These are phyloP conservation scores for Crotalus horridus DNA, from an alignment of 2,113 vertebrate species.

Conservation along the genomic window DNA sequence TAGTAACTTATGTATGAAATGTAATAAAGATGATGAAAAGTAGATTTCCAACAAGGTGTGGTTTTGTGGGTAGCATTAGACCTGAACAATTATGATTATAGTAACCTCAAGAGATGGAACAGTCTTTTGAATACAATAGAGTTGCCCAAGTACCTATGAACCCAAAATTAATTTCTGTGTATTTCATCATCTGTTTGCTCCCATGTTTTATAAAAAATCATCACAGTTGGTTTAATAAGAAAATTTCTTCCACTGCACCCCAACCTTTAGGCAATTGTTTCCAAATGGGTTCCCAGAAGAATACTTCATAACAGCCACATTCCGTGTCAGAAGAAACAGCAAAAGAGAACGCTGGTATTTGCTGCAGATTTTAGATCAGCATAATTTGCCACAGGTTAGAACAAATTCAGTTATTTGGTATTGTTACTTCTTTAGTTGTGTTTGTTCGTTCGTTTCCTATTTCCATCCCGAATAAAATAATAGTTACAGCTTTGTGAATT, in stretches of 20 bases:
- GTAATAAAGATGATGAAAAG: neutral
- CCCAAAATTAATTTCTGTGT: neutral
- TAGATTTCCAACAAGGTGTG: neutral
- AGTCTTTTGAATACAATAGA: neutral
- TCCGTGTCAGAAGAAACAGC: slow-evolving; percentile 86
- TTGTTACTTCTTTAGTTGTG: neutral
- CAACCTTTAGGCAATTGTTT: slow-evolving; percentile 78
- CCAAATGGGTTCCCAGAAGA: slow-evolving; percentile 85
- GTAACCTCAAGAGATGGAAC: neutral
- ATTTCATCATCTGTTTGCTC: slow-evolving; percentile 13
- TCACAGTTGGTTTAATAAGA: slow-evolving; percentile 1
- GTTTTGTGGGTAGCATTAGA: neutral
- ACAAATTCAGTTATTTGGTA: neutral
- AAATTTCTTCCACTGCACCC: neutral
- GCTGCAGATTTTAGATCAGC: slow-evolving; percentile 86
- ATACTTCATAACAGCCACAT: slow-evolving; percentile 78
- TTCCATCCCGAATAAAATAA: neutral
- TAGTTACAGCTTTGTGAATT: neutral
- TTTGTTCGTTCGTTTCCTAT: neutral
- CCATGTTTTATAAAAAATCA: neutral
- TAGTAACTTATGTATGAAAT: neutral
- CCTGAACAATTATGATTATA: neutral
- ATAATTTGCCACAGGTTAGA: slow-evolving; percentile 83
- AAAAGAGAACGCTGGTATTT: slow-evolving; percentile 94
- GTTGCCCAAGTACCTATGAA: neutral